Evolutionary conservation across 2,113 vertebrate species (phyloP).

Genomic region (Marmota flaviventris): DNA sequence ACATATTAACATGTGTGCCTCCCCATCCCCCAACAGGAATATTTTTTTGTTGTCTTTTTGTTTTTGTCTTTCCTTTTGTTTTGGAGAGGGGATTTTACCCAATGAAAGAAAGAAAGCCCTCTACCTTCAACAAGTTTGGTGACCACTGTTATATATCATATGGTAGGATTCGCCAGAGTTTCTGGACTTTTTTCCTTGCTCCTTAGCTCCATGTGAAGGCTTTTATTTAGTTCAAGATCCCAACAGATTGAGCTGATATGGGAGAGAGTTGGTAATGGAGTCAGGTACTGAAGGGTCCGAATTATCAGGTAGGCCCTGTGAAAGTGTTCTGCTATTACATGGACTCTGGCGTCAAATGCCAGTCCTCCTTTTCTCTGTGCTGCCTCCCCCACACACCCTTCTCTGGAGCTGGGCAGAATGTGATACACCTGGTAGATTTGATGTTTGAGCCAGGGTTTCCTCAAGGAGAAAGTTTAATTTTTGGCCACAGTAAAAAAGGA

Average conservation of each 20-base stretch:
- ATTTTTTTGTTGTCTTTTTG: neutral
- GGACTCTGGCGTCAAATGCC: neutral
- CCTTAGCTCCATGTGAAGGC: neutral
- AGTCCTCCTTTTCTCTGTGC: neutral
- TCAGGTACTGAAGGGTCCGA: neutral
- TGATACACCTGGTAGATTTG: neutral
- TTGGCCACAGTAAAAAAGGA: neutral
- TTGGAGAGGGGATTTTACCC: neutral
- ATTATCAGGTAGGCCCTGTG: neutral
- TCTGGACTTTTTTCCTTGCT: neutral
- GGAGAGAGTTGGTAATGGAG: neutral
- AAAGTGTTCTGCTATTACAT: neutral
- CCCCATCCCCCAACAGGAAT: neutral
- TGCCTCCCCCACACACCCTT: neutral
- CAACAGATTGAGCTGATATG: neutral
- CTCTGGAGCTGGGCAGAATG: neutral
- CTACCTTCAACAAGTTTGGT: neutral
- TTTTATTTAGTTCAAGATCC: conserved; percentile 9
- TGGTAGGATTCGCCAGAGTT: neutral
- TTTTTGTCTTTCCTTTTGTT: neutral
- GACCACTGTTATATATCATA: neutral
- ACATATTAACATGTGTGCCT: neutral
- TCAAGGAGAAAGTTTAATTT: conserved; percentile 22
- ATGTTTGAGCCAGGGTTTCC: conserved; percentile 8
- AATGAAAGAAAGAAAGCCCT: conserved; percentile 13